Conservation (phyloP, 2,888 invertebrate genomes). For the Chrysotoxum bicinctum region DNA sequence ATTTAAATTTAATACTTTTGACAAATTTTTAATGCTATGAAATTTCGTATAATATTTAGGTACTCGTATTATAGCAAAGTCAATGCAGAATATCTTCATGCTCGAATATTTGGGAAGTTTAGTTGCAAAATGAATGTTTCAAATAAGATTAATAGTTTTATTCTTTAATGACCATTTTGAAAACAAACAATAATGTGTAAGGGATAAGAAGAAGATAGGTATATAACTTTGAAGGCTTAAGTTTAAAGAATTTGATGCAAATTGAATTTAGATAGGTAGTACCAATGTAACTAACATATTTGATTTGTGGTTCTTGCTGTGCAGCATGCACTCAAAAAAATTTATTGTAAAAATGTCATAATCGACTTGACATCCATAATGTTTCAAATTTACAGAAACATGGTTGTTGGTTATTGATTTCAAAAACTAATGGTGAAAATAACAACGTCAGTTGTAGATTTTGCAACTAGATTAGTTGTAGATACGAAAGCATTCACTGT, state of each 20-base stretch:
- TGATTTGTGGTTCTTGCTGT: not conserved
- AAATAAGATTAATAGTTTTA: slow-evolving; percentile 4
- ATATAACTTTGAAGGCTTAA: not conserved
- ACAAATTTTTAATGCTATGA: not conserved
- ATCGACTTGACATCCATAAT: no score
- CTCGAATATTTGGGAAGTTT: not conserved
- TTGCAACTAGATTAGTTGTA: no score
- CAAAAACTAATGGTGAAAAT: no score
- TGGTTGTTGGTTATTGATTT: no score
- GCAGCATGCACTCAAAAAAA: no score
- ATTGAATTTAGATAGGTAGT: not conserved
- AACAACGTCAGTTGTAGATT: no score
- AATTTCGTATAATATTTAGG: not conserved
- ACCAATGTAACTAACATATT: not conserved
- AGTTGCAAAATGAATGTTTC: not conserved
- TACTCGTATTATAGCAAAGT: not conserved
- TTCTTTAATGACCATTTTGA: not conserved
- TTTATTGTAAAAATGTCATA: no score
- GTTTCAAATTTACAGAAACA: no score
- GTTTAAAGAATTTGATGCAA: not conserved
- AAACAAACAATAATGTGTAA: no score
- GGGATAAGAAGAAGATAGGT: not conserved
- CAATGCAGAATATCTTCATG: not conserved
- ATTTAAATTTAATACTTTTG: not conserved
- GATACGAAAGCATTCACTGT: no score